phyloP scores from a whole-genome alignment of 1,140 invertebrate genomes.

The Drosophila ananassae region DNA sequence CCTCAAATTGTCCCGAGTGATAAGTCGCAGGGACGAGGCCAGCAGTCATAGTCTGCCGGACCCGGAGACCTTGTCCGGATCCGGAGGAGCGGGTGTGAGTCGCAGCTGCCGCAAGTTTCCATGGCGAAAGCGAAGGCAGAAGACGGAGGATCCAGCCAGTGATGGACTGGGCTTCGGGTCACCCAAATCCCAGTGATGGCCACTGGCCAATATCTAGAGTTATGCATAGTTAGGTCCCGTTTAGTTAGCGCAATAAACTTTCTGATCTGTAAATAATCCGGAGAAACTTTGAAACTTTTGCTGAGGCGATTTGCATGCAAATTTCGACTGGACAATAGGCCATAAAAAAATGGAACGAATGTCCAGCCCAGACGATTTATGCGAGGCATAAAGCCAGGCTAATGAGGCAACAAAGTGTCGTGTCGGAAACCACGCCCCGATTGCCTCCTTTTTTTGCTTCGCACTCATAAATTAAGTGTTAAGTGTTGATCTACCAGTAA shows the following conservation, averaged over 20 bases:
- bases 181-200: slow-evolving; percentile 70
- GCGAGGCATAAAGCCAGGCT: slow-evolving; percentile 53
- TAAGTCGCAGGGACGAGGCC: slow-evolving; percentile 69
- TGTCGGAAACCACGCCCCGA: slow-evolving; percentile 36
- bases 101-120: slow-evolving; percentile 52
- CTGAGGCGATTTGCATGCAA: slow-evolving; percentile 46
- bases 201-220: slow-evolving; percentile 2
- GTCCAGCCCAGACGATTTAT: slow-evolving; percentile 71
- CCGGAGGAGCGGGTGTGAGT: slow-evolving; percentile 2
- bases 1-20: slow-evolving; percentile 72
- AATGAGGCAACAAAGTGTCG: slow-evolving; percentile 60
- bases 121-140: slow-evolving; percentile 66
- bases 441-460: slow-evolving; percentile 15
- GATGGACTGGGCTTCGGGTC: slow-evolving; percentile 48
- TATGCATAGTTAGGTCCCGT: slow-evolving; percentile 44
- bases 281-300: slow-evolving; percentile 8
- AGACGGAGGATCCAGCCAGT: slow-evolving; percentile 30
- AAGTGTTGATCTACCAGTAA: slow-evolving; percentile 53
- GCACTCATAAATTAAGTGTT: slow-evolving; percentile 68
- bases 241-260: slow-evolving; percentile 59
- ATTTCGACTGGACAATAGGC: slow-evolving; percentile 39
- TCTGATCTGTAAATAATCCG: slow-evolving; percentile 44
- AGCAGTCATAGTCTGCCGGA: slow-evolving; percentile 62
- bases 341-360: slow-evolving; percentile 55
- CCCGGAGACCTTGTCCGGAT: slow-evolving; percentile 29